These are phyloP conservation scores for Drosophila nasuta DNA, from an alignment of 1,140 invertebrate species.

Conservation along the genomic window DNA sequence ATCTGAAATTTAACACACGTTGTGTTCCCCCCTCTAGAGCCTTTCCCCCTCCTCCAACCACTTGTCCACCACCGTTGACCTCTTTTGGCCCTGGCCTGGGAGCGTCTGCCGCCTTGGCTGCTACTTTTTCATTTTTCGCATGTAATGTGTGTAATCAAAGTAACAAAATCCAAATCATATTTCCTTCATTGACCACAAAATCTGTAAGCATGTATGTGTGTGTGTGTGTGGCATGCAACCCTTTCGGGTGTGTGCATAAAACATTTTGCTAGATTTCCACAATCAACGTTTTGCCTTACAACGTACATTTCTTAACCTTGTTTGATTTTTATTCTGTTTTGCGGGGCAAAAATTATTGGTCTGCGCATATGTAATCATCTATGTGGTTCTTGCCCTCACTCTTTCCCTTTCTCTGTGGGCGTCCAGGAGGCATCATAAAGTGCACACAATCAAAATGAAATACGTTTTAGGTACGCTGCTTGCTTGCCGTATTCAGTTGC, in stretches of 20 bases:
- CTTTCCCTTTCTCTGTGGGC: constrained; percentile 4
- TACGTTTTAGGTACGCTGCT: constrained; percentile 70
- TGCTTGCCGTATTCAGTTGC: neutral
- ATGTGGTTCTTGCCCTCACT: constrained; percentile 36
- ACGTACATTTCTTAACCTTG: constrained; percentile 73
- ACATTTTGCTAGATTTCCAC: constrained; percentile 80
- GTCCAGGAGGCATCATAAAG: constrained; percentile 69
- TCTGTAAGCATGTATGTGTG: constrained; percentile 44
- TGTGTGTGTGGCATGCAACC: constrained; percentile 50
- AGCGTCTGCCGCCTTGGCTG: constrained; percentile 38
- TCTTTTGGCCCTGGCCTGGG: constrained; percentile 51
- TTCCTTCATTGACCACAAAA: constrained; percentile 83
- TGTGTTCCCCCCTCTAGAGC: constrained; percentile 26
- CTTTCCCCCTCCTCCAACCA: neutral
- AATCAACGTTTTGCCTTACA: constrained; percentile 70
- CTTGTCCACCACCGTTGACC: constrained; percentile 47
- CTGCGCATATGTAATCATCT: constrained; percentile 81
- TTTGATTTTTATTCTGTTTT: constrained; percentile 59
- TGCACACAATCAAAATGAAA: constrained; percentile 82
- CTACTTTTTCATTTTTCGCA: constrained; percentile 81
- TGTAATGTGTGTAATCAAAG: constrained; percentile 84
- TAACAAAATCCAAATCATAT: constrained; percentile 84
- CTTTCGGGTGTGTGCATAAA: constrained; percentile 73
- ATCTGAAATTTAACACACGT: constrained; percentile 78
- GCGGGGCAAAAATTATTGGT: constrained; percentile 72